Conservation (phyloP, 2,113 vertebrate genomes). For the Parus major region DNA sequence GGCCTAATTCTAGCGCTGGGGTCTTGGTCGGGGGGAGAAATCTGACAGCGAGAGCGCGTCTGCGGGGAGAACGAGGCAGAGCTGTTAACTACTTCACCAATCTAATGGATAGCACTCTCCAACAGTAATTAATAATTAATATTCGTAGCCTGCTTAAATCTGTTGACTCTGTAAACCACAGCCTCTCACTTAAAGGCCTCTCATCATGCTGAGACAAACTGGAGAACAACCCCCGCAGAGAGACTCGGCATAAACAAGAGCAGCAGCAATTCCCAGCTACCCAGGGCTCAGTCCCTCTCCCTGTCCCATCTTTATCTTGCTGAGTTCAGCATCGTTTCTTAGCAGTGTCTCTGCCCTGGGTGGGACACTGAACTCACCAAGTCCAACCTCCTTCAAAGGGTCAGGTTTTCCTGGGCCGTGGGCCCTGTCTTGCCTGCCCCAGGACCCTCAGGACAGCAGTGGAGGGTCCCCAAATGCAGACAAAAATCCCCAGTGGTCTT, state of each 20-base stretch:
- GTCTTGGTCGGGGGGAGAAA: constrained; percentile 47
- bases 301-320: not conserved
- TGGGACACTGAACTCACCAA: not conserved
- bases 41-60: constrained; percentile 45
- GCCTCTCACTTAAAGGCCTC: constrained; percentile 25
- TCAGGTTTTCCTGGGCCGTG: too few relatives aligned
- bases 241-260: not conserved
- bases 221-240: not conserved
- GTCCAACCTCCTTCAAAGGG: not conserved
- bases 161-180: constrained; percentile 54
- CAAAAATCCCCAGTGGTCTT: accelerated
- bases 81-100: constrained; percentile 64
- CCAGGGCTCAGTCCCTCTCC: not conserved
- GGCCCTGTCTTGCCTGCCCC: not conserved
- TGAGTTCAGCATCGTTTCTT: not conserved
- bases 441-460: not conserved
- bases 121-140: constrained; percentile 69
- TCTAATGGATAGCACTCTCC: constrained; percentile 39
- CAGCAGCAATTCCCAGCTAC: not conserved
- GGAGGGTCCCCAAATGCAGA: not conserved
- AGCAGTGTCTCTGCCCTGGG: not conserved
- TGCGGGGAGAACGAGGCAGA: constrained; percentile 14
- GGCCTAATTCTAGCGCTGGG: constrained; percentile 58
- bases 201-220: not conserved
- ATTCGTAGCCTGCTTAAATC: constrained; percentile 39